phyloP scores from a whole-genome alignment of 2,888 invertebrate species.

The Physocephala rufipes region DNA sequence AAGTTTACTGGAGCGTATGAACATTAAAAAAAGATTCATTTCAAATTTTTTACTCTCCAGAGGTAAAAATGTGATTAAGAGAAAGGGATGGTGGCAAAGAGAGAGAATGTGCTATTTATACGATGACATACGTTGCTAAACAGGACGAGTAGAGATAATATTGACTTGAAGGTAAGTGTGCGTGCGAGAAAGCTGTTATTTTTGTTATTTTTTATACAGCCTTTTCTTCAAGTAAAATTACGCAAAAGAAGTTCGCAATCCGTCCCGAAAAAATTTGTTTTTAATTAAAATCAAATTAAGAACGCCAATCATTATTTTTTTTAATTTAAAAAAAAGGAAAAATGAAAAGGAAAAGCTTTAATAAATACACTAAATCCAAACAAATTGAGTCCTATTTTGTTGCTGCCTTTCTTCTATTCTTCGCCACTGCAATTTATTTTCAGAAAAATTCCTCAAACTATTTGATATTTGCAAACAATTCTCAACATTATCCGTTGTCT shows the following conservation, averaged over 20 bases:
- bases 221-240: background rate
- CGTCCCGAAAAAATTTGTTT: no score
- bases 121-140: no score
- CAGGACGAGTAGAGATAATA: background rate
- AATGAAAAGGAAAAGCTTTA: no score
- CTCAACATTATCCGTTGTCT: background rate
- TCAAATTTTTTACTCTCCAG: conserved; percentile 12
- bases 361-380: no score
- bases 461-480: background rate
- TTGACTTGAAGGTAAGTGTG: background rate
- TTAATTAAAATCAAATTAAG: no score
- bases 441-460: no score
- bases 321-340: no score
- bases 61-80: background rate
- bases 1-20: conserved; percentile 30
- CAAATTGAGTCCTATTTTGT: no score
- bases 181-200: background rate
- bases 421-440: no score
- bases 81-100: background rate
- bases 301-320: no score
- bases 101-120: background rate
- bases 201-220: background rate
- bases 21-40: conserved; percentile 2
- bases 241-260: background rate
- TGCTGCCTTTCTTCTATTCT: no score